Percentiles rank a stretch among this genome's conserved stretches.
Evolutionary conservation across 2,113 vertebrate genomes (phyloP).

Genomic region (Athene cunicularia): DNA sequence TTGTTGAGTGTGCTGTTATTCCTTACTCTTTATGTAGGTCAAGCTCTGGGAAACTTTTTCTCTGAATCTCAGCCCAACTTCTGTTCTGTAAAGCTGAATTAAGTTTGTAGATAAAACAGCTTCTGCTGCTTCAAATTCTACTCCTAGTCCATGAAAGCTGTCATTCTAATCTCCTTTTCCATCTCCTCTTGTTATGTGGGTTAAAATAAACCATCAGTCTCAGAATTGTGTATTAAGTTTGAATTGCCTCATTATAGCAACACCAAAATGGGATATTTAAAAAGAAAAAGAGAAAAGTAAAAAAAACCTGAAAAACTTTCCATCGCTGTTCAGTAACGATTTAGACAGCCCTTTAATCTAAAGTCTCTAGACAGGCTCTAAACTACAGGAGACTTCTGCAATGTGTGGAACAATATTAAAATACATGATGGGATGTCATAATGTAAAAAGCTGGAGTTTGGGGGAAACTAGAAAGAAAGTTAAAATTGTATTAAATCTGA

Average conservation of each 20-base stretch:
- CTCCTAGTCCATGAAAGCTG: not conserved
- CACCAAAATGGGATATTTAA: constrained; percentile 5
- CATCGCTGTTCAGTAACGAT: not conserved
- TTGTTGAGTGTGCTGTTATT: not conserved
- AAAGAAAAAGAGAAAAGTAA: not conserved
- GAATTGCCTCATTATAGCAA: constrained; percentile 39
- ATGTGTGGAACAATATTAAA: not conserved
- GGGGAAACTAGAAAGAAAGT: not conserved
- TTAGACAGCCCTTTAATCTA: constrained; percentile 44
- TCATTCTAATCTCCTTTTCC: constrained; percentile 20
- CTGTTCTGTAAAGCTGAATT: not conserved
- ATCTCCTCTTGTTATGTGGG: not conserved
- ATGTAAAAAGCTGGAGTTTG: not conserved
- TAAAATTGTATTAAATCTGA: not conserved
- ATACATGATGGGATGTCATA: not conserved
- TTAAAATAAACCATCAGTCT: constrained; percentile 42
- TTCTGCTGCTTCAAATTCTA: constrained; percentile 26
- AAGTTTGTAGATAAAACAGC: not conserved
- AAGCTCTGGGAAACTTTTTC: not conserved
- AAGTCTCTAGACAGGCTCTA: not conserved
- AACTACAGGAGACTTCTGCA: not conserved
- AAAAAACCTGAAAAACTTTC: not conserved
- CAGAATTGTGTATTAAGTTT: constrained; percentile 40
- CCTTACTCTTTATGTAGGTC: not conserved
- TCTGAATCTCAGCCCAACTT: not conserved